Evolutionary conservation across 1,140 invertebrate species (phyloP), one percentile per base, ranked within the genome.

Genomic region (Eufriesea mexicana): DNA sequence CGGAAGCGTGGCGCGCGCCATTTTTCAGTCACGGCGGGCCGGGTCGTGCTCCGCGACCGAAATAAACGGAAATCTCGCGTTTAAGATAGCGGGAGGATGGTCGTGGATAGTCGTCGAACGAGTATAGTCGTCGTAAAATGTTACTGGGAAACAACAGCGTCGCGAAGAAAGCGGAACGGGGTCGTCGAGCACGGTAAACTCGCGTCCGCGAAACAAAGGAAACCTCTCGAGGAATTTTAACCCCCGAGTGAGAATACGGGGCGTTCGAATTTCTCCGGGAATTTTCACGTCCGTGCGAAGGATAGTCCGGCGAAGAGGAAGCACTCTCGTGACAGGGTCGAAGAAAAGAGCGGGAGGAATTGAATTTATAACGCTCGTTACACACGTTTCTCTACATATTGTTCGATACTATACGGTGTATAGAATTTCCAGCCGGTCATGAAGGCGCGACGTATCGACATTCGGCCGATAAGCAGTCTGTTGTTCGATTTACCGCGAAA

Each of bases 401-500:
- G 35, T 35, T 35, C 35, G 4, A 35, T 35, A n/a, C n/a, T n/a
- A n/a, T n/a, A 35, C 35, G 35, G 35, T 35, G 35, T 35, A 35
- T 35, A 35, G 35, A 35, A 35, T 66, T 67, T 42, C 35, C 14
- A 18, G n/a, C 1, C n/a, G 42, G 66, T 14, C 25, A 62, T 8
- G 12, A 4, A 35, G 51, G 14, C n/a, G 10, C 8, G 42, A 61
- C 62, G 20, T 78, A 78, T 47, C 66, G 51, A 47, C 16, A 20
- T 57, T 20, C n/a, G 42, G 20, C 18, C 18, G 45, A 49, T 76
- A 57, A 78, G 66, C 59, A 76, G 74, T 8, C 47, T 14, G 74
- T 42, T 66, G 61, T n/a, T 28, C 74, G 62, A 78, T 68, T 78
- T 67, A 20, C 51, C 35, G 51, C 54, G 54, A 70, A 59, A 79